Conservation (phyloP, 2,888 invertebrate genomes). For the Polydrusus tereticollis region DNA sequence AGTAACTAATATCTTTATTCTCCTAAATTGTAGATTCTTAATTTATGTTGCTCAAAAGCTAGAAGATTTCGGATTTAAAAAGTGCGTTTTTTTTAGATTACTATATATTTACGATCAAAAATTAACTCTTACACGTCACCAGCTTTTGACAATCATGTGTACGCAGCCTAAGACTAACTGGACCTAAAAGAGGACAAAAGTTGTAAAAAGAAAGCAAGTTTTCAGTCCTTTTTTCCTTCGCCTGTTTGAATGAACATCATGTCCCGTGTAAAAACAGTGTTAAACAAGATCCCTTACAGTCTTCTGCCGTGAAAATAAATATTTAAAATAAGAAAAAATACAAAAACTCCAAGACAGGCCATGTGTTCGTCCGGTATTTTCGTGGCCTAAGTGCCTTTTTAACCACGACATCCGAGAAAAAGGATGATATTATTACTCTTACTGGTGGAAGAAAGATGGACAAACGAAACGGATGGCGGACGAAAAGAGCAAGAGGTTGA, state of each 20-base stretch:
- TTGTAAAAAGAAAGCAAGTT: no score
- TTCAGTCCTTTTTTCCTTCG: background rate
- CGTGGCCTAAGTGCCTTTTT: conserved; percentile 30
- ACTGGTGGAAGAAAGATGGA: conserved; percentile 18
- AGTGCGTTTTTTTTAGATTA: no score
- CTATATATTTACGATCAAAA: no score
- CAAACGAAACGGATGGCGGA: conserved; percentile 2
- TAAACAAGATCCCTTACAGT: conserved; percentile 35
- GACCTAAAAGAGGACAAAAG: no score
- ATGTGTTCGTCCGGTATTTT: conserved; percentile 37
- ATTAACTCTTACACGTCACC: no score
- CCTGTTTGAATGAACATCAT: background rate
- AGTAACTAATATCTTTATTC: no score
- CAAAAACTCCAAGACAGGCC: conserved; percentile 50
- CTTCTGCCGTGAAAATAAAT: conserved; percentile 58
- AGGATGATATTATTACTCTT: background rate
- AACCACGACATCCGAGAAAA: background rate
- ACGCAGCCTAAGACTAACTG: no score
- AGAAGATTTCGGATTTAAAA: no score
- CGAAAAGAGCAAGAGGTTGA: conserved; percentile 28
- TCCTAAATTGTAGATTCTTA: no score
- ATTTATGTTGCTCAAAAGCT: no score
- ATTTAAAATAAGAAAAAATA: conserved; percentile 60
- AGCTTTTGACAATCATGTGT: no score
- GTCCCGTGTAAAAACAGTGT: conserved; percentile 29